These are phyloP conservation scores for Parapsyche elsis DNA, from an alignment of 1,140 invertebrate species.

Conservation along the genomic window DNA sequence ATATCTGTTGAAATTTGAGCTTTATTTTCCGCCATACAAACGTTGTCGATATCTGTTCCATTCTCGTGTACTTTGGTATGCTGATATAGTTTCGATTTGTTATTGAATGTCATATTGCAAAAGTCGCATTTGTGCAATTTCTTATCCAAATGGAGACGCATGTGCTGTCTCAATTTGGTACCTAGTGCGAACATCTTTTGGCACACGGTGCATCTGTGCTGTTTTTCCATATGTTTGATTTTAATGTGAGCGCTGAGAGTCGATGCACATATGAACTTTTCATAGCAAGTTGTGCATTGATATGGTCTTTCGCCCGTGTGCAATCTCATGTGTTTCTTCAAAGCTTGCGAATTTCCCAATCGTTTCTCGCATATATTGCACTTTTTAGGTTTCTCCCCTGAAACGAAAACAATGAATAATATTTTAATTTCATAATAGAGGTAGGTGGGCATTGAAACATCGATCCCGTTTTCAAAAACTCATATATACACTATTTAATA, in stretches of 20 bases:
- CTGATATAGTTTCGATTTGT: conserved; percentile 47
- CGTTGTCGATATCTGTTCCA: conserved; percentile 23
- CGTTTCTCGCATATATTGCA: conserved; percentile 45
- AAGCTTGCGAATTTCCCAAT: conserved; percentile 49
- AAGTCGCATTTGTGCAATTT: conserved; percentile 44
- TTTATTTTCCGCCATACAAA: not conserved
- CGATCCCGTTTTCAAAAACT: too few species aligned
- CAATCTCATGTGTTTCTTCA: conserved; percentile 52
- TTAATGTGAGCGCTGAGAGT: conserved; percentile 51
- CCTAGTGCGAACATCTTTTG: conserved; percentile 51
- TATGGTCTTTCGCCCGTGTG: conserved; percentile 53
- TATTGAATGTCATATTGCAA: conserved; percentile 41
- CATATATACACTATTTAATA: too few species aligned
- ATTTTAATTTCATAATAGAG: too few species aligned
- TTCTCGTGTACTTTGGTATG: conserved; percentile 45
- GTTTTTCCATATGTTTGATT: conserved; percentile 51
- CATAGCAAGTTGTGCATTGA: conserved; percentile 48
- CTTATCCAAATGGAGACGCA: conserved; percentile 44
- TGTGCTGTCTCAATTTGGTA: conserved; percentile 51
- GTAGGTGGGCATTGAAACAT: too few species aligned
- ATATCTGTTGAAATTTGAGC: not conserved
- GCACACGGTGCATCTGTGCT: conserved; percentile 45
- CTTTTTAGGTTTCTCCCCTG: conserved; percentile 53
- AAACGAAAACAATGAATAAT: not conserved
- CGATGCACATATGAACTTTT: conserved; percentile 51